Conservation (phyloP, 2,888 invertebrate genomes). For the Lordiphosa andalusiaca region DNA sequence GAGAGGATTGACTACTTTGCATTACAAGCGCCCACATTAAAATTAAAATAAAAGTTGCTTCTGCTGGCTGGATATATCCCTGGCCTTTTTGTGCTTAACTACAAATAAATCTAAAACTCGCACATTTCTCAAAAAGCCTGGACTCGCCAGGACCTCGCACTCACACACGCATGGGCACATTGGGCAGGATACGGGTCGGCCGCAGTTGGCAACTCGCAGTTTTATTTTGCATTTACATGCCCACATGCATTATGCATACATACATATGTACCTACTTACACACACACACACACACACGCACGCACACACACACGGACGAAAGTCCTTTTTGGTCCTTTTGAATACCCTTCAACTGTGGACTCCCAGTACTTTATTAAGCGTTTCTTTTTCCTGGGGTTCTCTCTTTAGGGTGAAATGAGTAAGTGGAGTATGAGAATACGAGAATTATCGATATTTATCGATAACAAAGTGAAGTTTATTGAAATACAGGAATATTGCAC, state of each 20-base stretch:
- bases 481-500: too few species aligned
- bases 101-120: conserved; percentile 74
- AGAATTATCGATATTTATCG: too few species aligned
- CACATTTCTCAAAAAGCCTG: conserved; percentile 47
- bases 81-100: conserved; percentile 39
- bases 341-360: conserved; percentile 13
- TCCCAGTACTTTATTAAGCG: too few species aligned
- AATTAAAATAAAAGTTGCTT: conserved; percentile 71
- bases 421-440: too few species aligned
- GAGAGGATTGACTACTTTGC: conserved; percentile 49
- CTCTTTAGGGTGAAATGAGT: too few species aligned
- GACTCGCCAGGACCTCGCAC: too few species aligned
- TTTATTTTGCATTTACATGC: conserved; percentile 68
- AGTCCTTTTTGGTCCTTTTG: conserved; percentile 24
- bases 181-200: conserved; percentile 57
- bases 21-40: conserved; percentile 66
- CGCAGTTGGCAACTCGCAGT: conserved; percentile 65
- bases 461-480: too few species aligned
- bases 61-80: conserved; percentile 21
- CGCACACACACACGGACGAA: conserved; percentile 6
- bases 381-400: too few species aligned
- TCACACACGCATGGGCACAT: too few species aligned
- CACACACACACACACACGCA: conserved; percentile 10
- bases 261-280: conserved; percentile 1
- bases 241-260: conserved; percentile 70